These are phyloP conservation scores for Lathronympha strigana DNA, from an alignment of 2,888 invertebrate genomes.

Conservation along the genomic window DNA sequence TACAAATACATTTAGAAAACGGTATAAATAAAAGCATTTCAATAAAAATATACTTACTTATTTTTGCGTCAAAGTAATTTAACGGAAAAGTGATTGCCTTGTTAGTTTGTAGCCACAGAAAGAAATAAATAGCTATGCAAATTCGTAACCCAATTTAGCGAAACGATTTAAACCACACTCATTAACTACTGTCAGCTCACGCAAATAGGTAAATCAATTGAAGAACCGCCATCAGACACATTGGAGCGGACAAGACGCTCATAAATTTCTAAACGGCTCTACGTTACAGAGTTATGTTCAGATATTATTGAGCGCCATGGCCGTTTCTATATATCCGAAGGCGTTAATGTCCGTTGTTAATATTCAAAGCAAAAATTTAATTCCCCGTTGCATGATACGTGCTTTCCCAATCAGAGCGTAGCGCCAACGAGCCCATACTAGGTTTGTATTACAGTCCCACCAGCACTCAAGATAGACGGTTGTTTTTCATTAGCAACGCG, in stretches of 20 bases:
- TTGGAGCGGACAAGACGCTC: too few species aligned
- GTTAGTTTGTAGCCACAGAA: neutral
- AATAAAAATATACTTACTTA: neutral
- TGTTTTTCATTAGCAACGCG: constrained; percentile 59
- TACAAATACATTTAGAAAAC: too few species aligned
- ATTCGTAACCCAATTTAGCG: constrained; percentile 13
- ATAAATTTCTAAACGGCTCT: too few species aligned
- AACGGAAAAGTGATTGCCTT: neutral
- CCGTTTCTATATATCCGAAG: too few species aligned
- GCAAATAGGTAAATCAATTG: constrained; percentile 22
- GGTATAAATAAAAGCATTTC: too few species aligned
- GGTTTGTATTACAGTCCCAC: constrained; percentile 64
- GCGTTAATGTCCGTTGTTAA: too few species aligned
- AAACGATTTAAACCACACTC: constrained; percentile 12
- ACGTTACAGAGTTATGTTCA: too few species aligned
- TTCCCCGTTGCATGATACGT: constrained; percentile 73
- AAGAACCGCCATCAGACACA: constrained; percentile 28
- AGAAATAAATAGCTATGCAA: constrained; percentile 21
- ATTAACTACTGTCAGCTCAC: constrained; percentile 31
- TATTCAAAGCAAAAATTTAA: constrained; percentile 47
- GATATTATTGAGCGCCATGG: too few species aligned
- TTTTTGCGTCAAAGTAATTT: neutral
- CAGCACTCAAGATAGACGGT: constrained; percentile 70
- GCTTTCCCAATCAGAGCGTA: constrained; percentile 79
- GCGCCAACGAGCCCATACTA: constrained; percentile 62